These are phyloP conservation scores for Nomada fabriciana DNA, from an alignment of 2,888 invertebrate genomes.

Conservation along the genomic window DNA sequence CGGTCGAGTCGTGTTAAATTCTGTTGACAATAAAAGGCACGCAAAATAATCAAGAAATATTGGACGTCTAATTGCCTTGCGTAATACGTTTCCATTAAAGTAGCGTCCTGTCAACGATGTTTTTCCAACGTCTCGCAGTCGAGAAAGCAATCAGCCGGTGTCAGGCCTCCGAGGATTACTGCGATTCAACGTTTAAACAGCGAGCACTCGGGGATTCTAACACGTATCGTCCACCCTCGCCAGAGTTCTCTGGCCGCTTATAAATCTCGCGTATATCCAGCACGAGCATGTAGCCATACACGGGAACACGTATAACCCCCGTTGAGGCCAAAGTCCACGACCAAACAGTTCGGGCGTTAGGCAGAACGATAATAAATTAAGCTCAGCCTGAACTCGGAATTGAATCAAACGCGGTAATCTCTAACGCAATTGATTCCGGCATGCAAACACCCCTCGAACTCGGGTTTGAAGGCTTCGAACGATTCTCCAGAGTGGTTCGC, in stretches of 20 bases:
- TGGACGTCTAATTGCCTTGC: no score
- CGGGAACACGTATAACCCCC: slow-evolving; percentile 48
- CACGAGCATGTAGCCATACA: slow-evolving; percentile 35
- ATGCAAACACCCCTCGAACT: slow-evolving; percentile 66
- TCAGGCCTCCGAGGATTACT: slow-evolving; percentile 40
- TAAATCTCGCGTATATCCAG: slow-evolving; percentile 52
- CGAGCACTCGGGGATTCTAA: slow-evolving; percentile 42
- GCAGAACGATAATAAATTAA: slow-evolving; percentile 74
- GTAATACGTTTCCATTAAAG: no score
- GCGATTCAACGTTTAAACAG: slow-evolving; percentile 50
- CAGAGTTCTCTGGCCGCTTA: slow-evolving; percentile 33
- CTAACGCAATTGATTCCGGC: slow-evolving; percentile 75
- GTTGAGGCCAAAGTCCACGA: slow-evolving; percentile 61
- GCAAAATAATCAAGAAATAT: no score
- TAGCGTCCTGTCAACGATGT: background rate
- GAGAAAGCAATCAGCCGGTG: slow-evolving; percentile 17
- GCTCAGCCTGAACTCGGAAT: slow-evolving; percentile 74
- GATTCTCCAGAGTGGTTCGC: slow-evolving; percentile 20
- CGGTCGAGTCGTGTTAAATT: no score
- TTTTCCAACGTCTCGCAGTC: background rate
- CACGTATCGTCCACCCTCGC: slow-evolving; percentile 30
- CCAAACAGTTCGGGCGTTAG: slow-evolving; percentile 66
- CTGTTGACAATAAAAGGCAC: no score
- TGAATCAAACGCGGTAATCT: slow-evolving; percentile 79
- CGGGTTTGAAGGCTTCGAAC: slow-evolving; percentile 29